Conservation (phyloP, 2,797 vertebrate genomes). For the Salarias fasciatus region DNA sequence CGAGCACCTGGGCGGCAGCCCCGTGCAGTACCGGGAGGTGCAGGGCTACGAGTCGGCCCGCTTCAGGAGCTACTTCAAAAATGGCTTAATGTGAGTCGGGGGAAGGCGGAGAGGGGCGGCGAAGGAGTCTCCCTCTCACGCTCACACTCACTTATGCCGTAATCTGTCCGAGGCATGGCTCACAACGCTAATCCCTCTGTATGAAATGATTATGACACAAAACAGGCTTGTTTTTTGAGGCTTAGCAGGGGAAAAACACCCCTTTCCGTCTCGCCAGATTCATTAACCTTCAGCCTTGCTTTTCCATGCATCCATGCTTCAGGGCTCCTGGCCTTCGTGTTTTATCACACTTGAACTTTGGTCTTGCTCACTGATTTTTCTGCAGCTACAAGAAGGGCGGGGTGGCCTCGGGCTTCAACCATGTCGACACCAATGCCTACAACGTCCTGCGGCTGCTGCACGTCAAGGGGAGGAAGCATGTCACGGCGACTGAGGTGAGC, state of each 20-base stretch:
- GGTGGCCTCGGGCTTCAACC: conserved; percentile 89
- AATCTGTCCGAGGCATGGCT: conserved; percentile 50
- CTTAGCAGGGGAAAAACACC: conserved; percentile 31
- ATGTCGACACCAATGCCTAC: conserved; percentile 90
- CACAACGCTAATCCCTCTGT: conserved; percentile 48
- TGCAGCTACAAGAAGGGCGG: conserved; percentile 94
- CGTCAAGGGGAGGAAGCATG: conserved; percentile 89
- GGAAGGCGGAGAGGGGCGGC: neutral
- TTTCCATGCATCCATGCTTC: neutral
- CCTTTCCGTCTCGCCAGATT: conserved; percentile 3
- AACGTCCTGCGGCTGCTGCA: conserved; percentile 89
- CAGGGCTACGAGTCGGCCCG: conserved; percentile 86
- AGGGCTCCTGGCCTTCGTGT: neutral
- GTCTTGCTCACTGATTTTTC: conserved; percentile 28
- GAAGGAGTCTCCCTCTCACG: conserved; percentile 9
- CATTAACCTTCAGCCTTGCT: conserved; percentile 8
- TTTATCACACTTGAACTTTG: conserved; percentile 72
- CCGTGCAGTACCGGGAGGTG: conserved; percentile 89
- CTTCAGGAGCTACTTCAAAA: conserved; percentile 92
- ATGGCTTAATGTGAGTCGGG: conserved; percentile 88
- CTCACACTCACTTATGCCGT: conserved; percentile 19
- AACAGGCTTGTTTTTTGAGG: conserved; percentile 32
- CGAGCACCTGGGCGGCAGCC: conserved; percentile 80
- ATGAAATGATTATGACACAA: conserved; percentile 54
- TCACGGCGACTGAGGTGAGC: conserved; percentile 88